Base-by-base conservation (phyloP, 2,888 invertebrate genomes). In the Caenorhabditis wallacei region DNA sequence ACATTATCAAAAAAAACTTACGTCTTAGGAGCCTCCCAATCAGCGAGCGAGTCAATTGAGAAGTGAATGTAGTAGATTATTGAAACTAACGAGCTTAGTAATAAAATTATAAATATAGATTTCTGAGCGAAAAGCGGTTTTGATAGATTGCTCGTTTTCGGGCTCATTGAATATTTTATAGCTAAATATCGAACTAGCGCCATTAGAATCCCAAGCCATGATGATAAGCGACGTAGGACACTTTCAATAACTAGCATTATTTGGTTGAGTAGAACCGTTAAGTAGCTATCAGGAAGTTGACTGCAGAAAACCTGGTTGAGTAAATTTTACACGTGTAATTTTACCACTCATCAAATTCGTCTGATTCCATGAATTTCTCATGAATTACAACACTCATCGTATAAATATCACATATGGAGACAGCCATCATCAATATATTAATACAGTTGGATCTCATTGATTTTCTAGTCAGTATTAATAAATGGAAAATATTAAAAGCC, bases 401-500 rank as follows among this genome's bases (percentile, higher is more conserved):
- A 30, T 56, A 56, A 30, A 56, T 4, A 16, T 56, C 56, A 56
- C 56, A 30, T 16, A 56, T 16, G 1, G 30, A 11, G 16, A 56
- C 30, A 30, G 5, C 56, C 4, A 56, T 56, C 56, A 56, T 30
- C 56, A 56, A n/a, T 22, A 56, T 30, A 56, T 56, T 56, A 10
- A 56, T 56, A 30, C 56, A 56, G 30, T 30, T 56, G 13, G 56
- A 30, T 56, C 56, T 56, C 56, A 56, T 56, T n/a, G 56, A 30
- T 56, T 56, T 56, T 30, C 56, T 30, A 16, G 56, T 56, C n/a
- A 56, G 10, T 1, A 56, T n/a, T 7, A 30, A n/a, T 0, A 56
- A 3, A 56, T 56, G 56, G 30, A 56, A 56, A 16, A 30, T n/a
- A n/a, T 56, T 56, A 1, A 56, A 3, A 3, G n/a, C 1, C 4